phyloP scores from a whole-genome alignment of 2,888 invertebrate species.

The Tetrapedia diversipes region DNA sequence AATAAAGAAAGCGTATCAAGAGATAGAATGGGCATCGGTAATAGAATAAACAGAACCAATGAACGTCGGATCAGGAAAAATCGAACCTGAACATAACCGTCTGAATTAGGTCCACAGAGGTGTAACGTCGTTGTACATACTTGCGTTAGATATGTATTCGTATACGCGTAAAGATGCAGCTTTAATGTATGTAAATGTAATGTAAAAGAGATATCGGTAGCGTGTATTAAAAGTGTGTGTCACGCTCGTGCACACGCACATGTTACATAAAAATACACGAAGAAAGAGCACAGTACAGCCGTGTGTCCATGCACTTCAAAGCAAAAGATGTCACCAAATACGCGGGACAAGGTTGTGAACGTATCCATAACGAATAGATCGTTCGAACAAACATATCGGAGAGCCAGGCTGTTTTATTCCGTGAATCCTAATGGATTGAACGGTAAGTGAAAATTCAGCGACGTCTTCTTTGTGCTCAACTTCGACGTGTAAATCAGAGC shows the following conservation, averaged over 20 bases:
- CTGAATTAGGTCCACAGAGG: constrained; percentile 16
- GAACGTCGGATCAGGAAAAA: constrained; percentile 12
- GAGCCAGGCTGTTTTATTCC: not conserved
- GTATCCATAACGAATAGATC: constrained; percentile 6
- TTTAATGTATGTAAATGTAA: constrained; percentile 72
- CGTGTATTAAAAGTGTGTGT: constrained; percentile 64
- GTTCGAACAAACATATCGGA: constrained; percentile 29
- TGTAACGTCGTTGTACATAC: constrained; percentile 62
- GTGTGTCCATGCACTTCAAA: not conserved
- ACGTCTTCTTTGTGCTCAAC: constrained; percentile 15
- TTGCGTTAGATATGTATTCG: constrained; percentile 63
- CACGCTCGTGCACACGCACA: constrained; percentile 62
- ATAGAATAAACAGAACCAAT: not conserved
- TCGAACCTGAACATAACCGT: constrained; percentile 29
- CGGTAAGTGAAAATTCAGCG: not conserved
- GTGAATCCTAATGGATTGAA: not conserved
- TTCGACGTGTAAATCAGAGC: constrained; percentile 24
- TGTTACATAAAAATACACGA: constrained; percentile 14
- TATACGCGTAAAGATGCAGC: constrained; percentile 67
- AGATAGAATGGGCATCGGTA: not conserved
- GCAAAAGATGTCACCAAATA: not conserved
- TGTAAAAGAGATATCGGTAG: constrained; percentile 67
- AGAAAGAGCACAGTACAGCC: constrained; percentile 6
- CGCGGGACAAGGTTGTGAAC: constrained; percentile 2
- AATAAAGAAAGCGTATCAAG: too few relatives aligned